phyloP scores from a whole-genome alignment of 2,888 invertebrate genomes.

The Plebejus argus region DNA sequence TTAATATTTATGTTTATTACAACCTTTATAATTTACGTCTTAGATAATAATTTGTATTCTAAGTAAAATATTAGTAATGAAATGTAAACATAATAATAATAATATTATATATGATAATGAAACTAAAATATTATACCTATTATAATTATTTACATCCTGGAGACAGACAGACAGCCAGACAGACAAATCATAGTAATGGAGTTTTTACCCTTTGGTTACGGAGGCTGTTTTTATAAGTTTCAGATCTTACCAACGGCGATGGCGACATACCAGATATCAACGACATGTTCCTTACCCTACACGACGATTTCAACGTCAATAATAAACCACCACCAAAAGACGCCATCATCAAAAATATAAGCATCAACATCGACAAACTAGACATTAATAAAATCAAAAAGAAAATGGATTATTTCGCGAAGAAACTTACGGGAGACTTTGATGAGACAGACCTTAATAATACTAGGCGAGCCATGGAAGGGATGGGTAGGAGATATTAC shows the following conservation, averaged over 20 bases:
- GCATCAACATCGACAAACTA: slow-evolving; percentile 42
- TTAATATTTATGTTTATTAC: too few relatives aligned
- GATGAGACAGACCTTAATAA: slow-evolving; percentile 31
- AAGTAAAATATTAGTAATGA: too few relatives aligned
- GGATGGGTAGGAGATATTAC: not conserved
- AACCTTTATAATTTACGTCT: too few relatives aligned
- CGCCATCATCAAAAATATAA: slow-evolving; percentile 40
- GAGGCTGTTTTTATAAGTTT: not conserved
- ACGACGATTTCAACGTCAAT: slow-evolving; percentile 22
- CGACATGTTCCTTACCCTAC: slow-evolving; percentile 40
- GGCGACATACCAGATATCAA: slow-evolving; percentile 37
- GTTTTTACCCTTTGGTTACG: too few relatives aligned
- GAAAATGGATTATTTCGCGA: slow-evolving; percentile 35
- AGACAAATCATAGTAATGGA: too few relatives aligned
- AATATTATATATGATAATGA: too few relatives aligned
- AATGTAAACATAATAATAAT: too few relatives aligned
- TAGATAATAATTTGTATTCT: too few relatives aligned
- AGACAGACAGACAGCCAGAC: too few relatives aligned
- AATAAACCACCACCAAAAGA: slow-evolving; percentile 28
- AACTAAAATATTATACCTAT: too few relatives aligned
- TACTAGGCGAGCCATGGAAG: slow-evolving; percentile 36
- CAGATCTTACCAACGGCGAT: not conserved
- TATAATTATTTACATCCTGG: too few relatives aligned
- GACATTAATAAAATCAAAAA: slow-evolving; percentile 38
- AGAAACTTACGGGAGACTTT: not conserved